Percentiles rank a stretch among this genome's conserved stretches.
These are phyloP conservation scores for Bos taurus DNA, from an alignment of 2,113 vertebrate genomes.

Conservation along the genomic window DNA sequence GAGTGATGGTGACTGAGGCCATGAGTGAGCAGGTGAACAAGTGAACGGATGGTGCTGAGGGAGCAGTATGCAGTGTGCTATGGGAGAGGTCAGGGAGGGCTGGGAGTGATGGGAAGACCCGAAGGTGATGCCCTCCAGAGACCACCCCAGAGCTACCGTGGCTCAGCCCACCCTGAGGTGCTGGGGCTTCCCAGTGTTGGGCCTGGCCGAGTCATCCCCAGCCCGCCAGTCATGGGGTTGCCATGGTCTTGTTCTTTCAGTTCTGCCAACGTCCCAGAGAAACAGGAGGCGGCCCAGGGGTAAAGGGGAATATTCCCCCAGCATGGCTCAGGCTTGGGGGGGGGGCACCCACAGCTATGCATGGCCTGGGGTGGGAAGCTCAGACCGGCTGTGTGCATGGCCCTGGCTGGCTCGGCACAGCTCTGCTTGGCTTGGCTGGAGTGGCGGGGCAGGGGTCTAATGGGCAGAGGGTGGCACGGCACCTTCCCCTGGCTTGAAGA, in stretches of 20 bases:
- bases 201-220: background rate
- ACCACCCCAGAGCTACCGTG: background rate
- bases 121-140: background rate
- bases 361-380: slow-evolving; percentile 57
- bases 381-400: slow-evolving; percentile 22
- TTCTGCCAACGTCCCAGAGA: slow-evolving; percentile 47
- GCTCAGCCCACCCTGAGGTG: background rate
- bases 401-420: background rate
- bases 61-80: background rate
- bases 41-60: background rate
- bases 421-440: slow-evolving; percentile 48
- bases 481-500: background rate
- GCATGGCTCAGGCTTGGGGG: slow-evolving; percentile 62
- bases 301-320: slow-evolving; percentile 57
- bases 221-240: slow-evolving; percentile 30
- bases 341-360: slow-evolving; percentile 53
- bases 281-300: slow-evolving; percentile 72
- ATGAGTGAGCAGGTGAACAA: background rate
- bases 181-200: background rate
- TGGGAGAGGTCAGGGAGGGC: background rate
- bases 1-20: background rate
- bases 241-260: slow-evolving; percentile 73
- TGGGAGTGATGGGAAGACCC: background rate
- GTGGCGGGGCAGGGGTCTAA: background rate
- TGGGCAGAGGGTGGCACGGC: background rate